A percentile compares a stretch with the other conserved stretches of the same genome.
Conservation (phyloP, 2,113 vertebrate genomes). For the Equus przewalskii region DNA sequence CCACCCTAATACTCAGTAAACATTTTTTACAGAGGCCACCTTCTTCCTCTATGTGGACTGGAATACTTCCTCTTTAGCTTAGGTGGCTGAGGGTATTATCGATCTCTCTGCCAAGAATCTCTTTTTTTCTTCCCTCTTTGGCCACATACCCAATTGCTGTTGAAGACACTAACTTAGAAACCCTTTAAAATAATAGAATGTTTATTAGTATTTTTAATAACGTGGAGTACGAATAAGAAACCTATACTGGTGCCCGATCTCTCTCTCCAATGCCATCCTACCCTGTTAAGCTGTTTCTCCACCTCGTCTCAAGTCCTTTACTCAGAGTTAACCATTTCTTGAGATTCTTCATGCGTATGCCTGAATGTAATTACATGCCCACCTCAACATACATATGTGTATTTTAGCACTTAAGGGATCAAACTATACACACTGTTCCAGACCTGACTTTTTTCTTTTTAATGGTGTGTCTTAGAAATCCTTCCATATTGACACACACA, state of each 20-base stretch:
- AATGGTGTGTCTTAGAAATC: conserved; percentile 11
- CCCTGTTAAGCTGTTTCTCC: not conserved
- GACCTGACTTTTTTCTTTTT: not conserved
- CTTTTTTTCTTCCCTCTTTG: conserved; percentile 38
- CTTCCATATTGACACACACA: not conserved
- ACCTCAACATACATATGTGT: not conserved
- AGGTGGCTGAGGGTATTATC: not conserved
- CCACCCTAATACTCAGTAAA: not conserved
- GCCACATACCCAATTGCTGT: not conserved
- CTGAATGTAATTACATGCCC: not conserved
- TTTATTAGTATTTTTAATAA: conserved; percentile 36
- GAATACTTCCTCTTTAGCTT: conserved; percentile 54
- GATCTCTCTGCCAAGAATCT: not conserved
- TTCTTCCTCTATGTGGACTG: conserved; percentile 60
- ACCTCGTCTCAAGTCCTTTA: not conserved
- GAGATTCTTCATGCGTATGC: not conserved
- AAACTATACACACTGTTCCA: not conserved
- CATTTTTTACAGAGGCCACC: not conserved
- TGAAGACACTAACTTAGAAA: conserved; percentile 56
- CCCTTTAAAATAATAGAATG: conserved; percentile 14
- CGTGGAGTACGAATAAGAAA: not conserved
- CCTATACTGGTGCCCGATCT: not conserved
- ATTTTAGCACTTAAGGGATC: not conserved
- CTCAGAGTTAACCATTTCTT: not conserved
- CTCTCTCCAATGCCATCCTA: not conserved